Conservation (phyloP, 2,888 invertebrate genomes). For the Spilarctia lutea region DNA sequence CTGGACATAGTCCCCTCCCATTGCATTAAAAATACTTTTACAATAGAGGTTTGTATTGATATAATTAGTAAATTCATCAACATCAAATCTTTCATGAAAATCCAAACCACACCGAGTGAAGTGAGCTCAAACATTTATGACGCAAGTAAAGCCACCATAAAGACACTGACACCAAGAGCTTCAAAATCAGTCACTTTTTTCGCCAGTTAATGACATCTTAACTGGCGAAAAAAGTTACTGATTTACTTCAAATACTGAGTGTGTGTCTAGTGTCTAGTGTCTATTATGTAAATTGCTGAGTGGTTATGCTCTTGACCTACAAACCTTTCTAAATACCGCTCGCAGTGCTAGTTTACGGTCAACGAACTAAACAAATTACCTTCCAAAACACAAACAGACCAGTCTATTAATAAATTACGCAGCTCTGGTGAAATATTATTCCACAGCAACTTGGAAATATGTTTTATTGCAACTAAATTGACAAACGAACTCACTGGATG, state of each 20-base stretch:
- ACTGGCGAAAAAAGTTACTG: too few species aligned
- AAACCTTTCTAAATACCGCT: slow-evolving; percentile 19
- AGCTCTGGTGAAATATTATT: not conserved
- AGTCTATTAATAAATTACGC: not conserved
- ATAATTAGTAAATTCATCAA: not conserved
- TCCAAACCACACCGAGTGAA: not conserved
- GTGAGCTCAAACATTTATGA: not conserved
- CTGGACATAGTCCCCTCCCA: too few species aligned
- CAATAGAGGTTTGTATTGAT: not conserved
- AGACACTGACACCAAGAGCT: not conserved
- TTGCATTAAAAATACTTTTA: too few species aligned
- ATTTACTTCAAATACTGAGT: not conserved
- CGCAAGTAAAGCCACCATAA: too few species aligned
- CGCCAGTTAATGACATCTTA: not conserved
- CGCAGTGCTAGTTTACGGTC: slow-evolving; percentile 15
- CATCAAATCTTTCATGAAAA: not conserved
- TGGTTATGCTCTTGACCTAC: slow-evolving; percentile 16
- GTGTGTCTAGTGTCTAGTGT: too few species aligned
- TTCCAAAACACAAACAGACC: slow-evolving; percentile 2
- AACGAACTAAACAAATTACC: slow-evolving; percentile 13
- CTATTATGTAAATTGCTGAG: slow-evolving; percentile 7
- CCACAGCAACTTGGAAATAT: not conserved
- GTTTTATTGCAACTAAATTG: not conserved
- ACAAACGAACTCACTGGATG: not conserved
- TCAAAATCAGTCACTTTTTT: not conserved